Conservation (phyloP, 2,888 invertebrate species). For the Drosophila prolongata region DNA sequence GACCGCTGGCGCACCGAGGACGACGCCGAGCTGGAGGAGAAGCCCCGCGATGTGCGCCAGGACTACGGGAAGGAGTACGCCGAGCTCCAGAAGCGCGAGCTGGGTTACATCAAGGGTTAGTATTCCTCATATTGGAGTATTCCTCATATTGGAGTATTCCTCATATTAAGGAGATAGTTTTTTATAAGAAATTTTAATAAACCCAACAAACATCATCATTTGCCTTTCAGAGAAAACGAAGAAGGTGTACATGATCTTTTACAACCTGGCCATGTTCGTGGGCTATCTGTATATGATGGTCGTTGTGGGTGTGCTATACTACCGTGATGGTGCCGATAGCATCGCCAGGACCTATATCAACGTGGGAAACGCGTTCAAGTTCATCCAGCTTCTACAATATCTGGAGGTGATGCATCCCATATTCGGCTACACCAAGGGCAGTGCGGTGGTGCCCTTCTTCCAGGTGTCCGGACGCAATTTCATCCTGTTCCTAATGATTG, state of each 20-base stretch:
- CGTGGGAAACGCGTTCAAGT: conserved; percentile 91
- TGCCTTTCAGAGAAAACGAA: conserved; percentile 90
- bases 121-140: neutral
- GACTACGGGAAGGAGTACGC: conserved; percentile 92
- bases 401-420: conserved; percentile 95
- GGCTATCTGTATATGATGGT: conserved; percentile 91
- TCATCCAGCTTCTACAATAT: conserved; percentile 92
- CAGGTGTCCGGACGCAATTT: conserved; percentile 93
- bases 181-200: too few species aligned
- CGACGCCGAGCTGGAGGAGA: conserved; percentile 86
- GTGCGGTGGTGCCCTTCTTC: conserved; percentile 88
- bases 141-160: too few species aligned
- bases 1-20: conserved; percentile 94
- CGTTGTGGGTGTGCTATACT: conserved; percentile 90
- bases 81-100: conserved; percentile 89
- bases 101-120: conserved; percentile 91
- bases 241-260: conserved; percentile 93
- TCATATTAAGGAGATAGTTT: too few species aligned
- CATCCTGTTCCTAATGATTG: conserved; percentile 92
- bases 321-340: conserved; percentile 90
- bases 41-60: conserved; percentile 89
- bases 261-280: conserved; percentile 95
- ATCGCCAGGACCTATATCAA: conserved; percentile 89
- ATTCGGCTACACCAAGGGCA: conserved; percentile 94
- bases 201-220: too few species aligned